Base-by-base conservation (phyloP, 2,888 invertebrate genomes). In the Dryobotodes eremita region DNA sequence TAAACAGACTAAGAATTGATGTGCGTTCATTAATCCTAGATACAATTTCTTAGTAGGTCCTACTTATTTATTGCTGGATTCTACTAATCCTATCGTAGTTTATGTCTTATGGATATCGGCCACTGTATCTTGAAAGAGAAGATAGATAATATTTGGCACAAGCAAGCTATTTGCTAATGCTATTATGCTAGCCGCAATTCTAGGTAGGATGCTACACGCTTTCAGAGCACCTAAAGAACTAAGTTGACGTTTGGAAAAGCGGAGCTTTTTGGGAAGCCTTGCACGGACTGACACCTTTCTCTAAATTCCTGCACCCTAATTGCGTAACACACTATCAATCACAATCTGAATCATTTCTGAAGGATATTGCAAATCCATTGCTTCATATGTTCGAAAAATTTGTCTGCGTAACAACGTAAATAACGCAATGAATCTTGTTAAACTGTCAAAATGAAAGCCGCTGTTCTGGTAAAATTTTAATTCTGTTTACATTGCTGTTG, bases 11-110 rank as follows among this genome's bases (percentile, higher is more conserved):
- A 61, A n/a, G n/a, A 55, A 46, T 61, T 31, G 5, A 26, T 75
- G 23, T 77, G 20, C 55, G 36, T 26, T 62, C n/a, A n/a, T 53
- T 50, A 68, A 66, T 6, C 59, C 42, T 78, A n/a, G n/a, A n/a
- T 15, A 46, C 31, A 46, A 46, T 53, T 26, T 79, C 15, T 17
- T 31, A 46, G 23, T 31, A 13, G 23, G 50, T 69, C 46, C 46
- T 46, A 53, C 15, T 15, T 50, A 23, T 23, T 69, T 53, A 17
- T 70, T 57, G 23, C 15, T 50, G 23, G 31, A 31, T 46, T 53
- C 6, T 31, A 31, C 13, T 15, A n/a, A 57, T n/a, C 3, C 4
- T 59, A 11, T 20, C 7, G 17, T 20, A 31, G 17, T 64, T 57
- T 57, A 36, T 48, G 13, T 36, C 4, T 31, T 15, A 59, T 26